phyloP scores from a whole-genome alignment of 2,888 invertebrate genomes.

The Nemotelus pantherinus region DNA sequence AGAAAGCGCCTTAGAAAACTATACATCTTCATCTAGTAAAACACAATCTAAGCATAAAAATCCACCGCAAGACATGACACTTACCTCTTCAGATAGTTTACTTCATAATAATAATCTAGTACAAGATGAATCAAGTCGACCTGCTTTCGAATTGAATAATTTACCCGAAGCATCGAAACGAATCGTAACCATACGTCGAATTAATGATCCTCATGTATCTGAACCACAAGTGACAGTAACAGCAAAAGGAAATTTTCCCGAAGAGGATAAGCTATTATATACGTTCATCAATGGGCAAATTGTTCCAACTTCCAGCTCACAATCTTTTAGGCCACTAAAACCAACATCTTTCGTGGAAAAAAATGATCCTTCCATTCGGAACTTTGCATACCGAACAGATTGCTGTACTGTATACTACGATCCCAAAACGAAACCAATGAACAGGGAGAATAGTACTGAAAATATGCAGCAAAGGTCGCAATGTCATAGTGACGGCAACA shows the following conservation, averaged over 20 bases:
- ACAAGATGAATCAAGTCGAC: no score
- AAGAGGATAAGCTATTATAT: slow-evolving; percentile 78
- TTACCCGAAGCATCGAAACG: slow-evolving; percentile 62
- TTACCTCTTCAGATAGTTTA: no score
- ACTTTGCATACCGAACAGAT: no score
- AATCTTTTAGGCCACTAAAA: background rate
- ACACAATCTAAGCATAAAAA: no score
- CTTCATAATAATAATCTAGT: no score
- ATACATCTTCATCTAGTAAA: slow-evolving; percentile 55
- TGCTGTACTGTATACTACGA: no score
- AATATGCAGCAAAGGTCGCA: background rate
- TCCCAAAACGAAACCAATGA: background rate
- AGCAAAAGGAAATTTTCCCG: slow-evolving; percentile 76
- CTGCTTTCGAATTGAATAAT: no score
- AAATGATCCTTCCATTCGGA: background rate
- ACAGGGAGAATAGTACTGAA: background rate
- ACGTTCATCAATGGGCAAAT: slow-evolving; percentile 74
- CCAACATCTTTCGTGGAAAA: background rate
- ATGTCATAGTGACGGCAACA: background rate
- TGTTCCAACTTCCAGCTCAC: slow-evolving; percentile 53
- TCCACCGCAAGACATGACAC: no score
- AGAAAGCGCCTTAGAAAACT: slow-evolving; percentile 7
- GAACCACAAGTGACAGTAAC: slow-evolving; percentile 82
- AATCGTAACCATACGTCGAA: slow-evolving; percentile 78
- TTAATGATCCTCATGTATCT: slow-evolving; percentile 71